Conservation (phyloP, 1,140 invertebrate species). For the Copidosoma floridanum region DNA sequence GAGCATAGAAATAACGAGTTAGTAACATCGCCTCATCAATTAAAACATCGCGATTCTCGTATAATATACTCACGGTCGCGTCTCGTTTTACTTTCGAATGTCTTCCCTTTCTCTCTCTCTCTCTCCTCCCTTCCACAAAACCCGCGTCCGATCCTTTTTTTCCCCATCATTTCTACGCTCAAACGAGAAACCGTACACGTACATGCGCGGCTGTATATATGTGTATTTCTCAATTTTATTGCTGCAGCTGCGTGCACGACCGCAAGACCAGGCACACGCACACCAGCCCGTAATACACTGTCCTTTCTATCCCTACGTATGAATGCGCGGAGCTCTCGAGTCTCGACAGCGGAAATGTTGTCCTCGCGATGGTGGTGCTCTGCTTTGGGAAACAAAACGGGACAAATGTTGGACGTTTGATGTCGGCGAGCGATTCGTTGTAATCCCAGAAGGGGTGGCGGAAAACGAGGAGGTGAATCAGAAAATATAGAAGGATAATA, state of each 20-base stretch:
- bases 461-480: background rate
- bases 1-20: no score
- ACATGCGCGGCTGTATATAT: no score
- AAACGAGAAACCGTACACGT: no score
- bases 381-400: background rate
- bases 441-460: background rate
- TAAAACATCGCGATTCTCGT: no score
- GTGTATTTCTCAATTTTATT: slow-evolving; percentile 11
- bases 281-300: slow-evolving; percentile 43
- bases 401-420: background rate
- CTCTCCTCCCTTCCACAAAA: no score
- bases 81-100: slow-evolving; percentile 5
- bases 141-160: background rate
- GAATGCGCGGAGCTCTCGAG: slow-evolving; percentile 8
- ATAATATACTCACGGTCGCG: no score
- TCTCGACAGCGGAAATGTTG: slow-evolving; percentile 33
- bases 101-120: background rate
- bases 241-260: slow-evolving; percentile 3
- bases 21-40: no score
- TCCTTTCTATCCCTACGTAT: no score
- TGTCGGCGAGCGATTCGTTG: background rate
- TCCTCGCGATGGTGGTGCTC: slow-evolving; percentile 16
- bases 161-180: no score
- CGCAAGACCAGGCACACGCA: slow-evolving; percentile 26
- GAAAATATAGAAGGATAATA: background rate